Conservation (phyloP, 2,797 vertebrate genomes). For the Vipera latastei region DNA sequence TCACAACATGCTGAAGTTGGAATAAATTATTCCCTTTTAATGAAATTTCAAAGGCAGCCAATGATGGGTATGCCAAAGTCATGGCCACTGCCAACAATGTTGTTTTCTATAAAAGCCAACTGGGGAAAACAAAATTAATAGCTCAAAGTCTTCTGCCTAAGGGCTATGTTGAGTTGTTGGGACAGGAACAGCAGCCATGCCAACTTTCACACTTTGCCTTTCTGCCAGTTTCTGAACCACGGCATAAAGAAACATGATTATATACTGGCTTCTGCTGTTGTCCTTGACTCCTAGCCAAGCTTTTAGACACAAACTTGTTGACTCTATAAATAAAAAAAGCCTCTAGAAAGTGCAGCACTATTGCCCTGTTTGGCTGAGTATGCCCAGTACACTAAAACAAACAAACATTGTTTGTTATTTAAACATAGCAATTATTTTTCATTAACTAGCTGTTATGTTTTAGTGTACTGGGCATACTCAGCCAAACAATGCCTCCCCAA, state of each 20-base stretch:
- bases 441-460: no score
- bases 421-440: no score
- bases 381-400: not conserved
- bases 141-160: slow-evolving; percentile 18
- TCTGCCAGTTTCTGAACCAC: slow-evolving; percentile 50
- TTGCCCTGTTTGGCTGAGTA: not conserved
- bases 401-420: no score
- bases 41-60: slow-evolving; percentile 58
- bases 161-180: slow-evolving; percentile 29
- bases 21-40: slow-evolving; percentile 43
- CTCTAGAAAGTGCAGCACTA: not conserved
- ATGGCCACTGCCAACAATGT: slow-evolving; percentile 57
- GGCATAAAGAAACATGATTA: not conserved
- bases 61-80: slow-evolving; percentile 45
- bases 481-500: not conserved
- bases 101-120: slow-evolving; percentile 53
- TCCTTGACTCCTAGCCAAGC: slow-evolving; percentile 26
- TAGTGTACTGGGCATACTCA: no score
- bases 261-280: slow-evolving; percentile 27
- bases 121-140: slow-evolving; percentile 49
- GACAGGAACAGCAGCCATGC: slow-evolving; percentile 8
- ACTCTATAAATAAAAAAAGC: slow-evolving; percentile 12
- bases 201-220: slow-evolving; percentile 1
- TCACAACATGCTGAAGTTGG: not conserved
- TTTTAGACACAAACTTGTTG: slow-evolving; percentile 10